Percentiles rank a stretch among this genome's conserved stretches.
These are phyloP conservation scores for Unio pictorum DNA, from an alignment of 2,888 invertebrate species.

Conservation along the genomic window DNA sequence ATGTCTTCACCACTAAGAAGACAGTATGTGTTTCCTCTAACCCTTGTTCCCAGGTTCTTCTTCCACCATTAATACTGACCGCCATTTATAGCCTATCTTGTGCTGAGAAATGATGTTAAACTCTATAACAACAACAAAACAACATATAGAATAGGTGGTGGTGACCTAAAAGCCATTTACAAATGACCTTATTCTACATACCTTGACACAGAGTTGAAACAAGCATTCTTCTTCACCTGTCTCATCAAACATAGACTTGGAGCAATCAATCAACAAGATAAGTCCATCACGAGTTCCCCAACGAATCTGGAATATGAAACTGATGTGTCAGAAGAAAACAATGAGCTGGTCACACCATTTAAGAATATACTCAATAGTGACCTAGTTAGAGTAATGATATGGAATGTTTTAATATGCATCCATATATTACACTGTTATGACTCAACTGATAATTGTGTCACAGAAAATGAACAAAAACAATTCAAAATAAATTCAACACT, in stretches of 20 bases:
- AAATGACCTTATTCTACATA: constrained; percentile 24
- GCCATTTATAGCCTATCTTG: too few relatives aligned
- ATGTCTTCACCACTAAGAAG: too few relatives aligned
- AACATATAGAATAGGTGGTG: too few relatives aligned
- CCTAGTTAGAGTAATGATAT: not conserved
- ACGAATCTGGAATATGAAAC: constrained; percentile 33
- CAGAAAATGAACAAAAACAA: not conserved
- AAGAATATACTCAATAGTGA: not conserved
- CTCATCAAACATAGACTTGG: constrained; percentile 69
- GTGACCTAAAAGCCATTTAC: too few relatives aligned
- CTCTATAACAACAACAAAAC: too few relatives aligned
- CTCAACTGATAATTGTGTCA: not conserved
- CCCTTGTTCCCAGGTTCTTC: too few relatives aligned
- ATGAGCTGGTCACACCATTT: not conserved
- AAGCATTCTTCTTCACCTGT: constrained; percentile 58
- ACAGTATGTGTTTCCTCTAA: too few relatives aligned
- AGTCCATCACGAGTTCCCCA: constrained; percentile 61
- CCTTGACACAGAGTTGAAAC: constrained; percentile 69
- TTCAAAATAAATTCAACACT: too few relatives aligned
- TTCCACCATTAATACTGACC: too few relatives aligned
- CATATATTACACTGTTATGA: too few relatives aligned
- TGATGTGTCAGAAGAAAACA: not conserved
- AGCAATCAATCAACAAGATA: constrained; percentile 69
- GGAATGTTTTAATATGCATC: not conserved
- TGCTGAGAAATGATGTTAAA: too few relatives aligned